phyloP scores from a whole-genome alignment of 2,797 vertebrate species.

The Eupleurogrammus muticus region DNA sequence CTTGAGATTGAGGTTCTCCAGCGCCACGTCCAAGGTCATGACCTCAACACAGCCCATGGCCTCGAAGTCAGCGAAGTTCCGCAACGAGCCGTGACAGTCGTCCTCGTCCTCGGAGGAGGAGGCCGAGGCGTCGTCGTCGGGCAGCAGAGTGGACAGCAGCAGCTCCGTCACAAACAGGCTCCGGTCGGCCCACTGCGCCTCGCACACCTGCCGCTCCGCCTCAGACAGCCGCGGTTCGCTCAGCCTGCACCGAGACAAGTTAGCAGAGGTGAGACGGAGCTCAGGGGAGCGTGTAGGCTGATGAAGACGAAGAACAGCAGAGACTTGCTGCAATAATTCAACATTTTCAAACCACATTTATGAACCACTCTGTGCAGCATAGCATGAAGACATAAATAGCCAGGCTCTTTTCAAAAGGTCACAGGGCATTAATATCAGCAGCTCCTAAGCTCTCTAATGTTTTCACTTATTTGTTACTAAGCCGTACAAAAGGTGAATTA shows the following conservation, averaged over 20 bases:
- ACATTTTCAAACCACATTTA: neutral
- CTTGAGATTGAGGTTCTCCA: constrained; percentile 99
- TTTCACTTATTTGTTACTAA: no score
- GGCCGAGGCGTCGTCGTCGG: constrained; percentile 85
- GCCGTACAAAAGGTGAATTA: no score
- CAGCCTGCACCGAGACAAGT: constrained; percentile 81
- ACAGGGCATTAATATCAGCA: no score
- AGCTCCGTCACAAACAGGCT: constrained; percentile 98
- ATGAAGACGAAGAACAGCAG: neutral
- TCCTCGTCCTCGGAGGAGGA: constrained; percentile 92
- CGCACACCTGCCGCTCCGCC: constrained; percentile 93
- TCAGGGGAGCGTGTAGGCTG: neutral
- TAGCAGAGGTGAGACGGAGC: neutral
- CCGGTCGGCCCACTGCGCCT: constrained; percentile 94
- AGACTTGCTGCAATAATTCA: neutral
- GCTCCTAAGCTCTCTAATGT: no score
- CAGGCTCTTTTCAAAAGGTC: no score
- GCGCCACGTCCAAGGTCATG: constrained; percentile 99
- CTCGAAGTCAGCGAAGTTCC: constrained; percentile 96
- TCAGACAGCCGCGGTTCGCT: constrained; percentile 97
- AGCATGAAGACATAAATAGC: neutral
- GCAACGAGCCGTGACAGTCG: constrained; percentile 80
- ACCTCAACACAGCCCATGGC: constrained; percentile 99
- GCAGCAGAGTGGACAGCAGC: constrained; percentile 97
- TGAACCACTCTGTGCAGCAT: neutral